A percentile compares a stretch with the other conserved stretches of the same genome.
Evolutionary conservation across 2,888 invertebrate species (phyloP).

Genomic region (Oscheius myriophilus): DNA sequence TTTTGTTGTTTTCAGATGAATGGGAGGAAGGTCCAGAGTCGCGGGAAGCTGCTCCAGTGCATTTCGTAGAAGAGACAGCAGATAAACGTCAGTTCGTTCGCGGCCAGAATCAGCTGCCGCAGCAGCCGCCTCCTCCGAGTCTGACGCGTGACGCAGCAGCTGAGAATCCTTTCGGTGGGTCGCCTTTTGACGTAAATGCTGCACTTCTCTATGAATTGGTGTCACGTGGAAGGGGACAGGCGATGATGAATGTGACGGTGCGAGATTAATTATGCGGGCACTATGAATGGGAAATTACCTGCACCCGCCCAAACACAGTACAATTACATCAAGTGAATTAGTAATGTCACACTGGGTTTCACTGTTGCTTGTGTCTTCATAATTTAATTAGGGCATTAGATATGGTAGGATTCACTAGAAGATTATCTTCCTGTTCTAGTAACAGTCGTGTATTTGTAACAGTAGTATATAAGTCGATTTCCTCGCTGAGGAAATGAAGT

Average conservation of each 20-base stretch:
- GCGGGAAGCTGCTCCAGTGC: slow-evolving; percentile 26
- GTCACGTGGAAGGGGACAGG: neutral
- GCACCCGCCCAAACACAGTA: neutral
- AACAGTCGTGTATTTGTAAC: neutral
- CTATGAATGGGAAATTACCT: slow-evolving; percentile 11
- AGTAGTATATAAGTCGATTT: too few species aligned
- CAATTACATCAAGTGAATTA: slow-evolving; percentile 1
- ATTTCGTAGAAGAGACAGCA: slow-evolving; percentile 3
- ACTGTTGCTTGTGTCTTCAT: neutral
- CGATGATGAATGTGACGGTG: neutral
- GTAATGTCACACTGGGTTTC: neutral
- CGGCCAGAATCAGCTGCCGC: slow-evolving; percentile 46
- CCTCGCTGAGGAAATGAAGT: too few species aligned
- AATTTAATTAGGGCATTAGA: neutral
- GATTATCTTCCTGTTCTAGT: too few species aligned
- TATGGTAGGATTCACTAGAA: neutral
- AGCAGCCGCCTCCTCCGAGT: slow-evolving; percentile 54
- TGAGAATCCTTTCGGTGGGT: slow-evolving; percentile 47
- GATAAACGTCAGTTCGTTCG: slow-evolving; percentile 16
- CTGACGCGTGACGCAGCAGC: slow-evolving; percentile 26
- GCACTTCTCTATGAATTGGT: neutral
- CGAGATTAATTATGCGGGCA: neutral
- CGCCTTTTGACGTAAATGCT: neutral
- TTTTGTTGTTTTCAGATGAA: slow-evolving; percentile 38
- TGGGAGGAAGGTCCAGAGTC: slow-evolving; percentile 44